Conservation (phyloP, 2,113 vertebrate genomes). For the Oryzias melastigma region DNA sequence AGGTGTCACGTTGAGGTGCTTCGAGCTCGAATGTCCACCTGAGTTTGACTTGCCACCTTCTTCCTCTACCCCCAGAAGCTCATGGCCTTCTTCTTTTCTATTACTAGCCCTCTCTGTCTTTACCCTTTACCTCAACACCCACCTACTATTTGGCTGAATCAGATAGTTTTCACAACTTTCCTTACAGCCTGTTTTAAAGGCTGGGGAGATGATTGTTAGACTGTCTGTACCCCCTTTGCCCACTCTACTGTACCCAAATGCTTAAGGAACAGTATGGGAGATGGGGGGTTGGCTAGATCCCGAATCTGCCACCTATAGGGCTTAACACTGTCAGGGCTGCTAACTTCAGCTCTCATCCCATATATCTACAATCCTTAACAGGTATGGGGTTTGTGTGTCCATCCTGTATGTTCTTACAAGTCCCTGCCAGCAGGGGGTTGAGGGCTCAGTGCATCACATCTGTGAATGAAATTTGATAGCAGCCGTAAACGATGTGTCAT, state of each 20-base stretch:
- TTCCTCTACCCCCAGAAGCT: constrained; percentile 61
- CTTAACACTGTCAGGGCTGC: constrained; percentile 69
- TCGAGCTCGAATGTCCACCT: constrained; percentile 80
- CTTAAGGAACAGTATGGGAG: constrained; percentile 72
- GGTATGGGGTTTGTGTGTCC: constrained; percentile 57
- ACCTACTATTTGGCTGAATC: constrained; percentile 75
- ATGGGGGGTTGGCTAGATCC: constrained; percentile 65
- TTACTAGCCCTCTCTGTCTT: constrained; percentile 62
- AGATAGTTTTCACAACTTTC: constrained; percentile 27
- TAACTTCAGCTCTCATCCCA: constrained; percentile 55
- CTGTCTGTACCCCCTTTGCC: constrained; percentile 70
- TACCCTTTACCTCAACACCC: constrained; percentile 67
- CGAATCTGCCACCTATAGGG: constrained; percentile 69
- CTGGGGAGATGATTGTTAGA: constrained; percentile 61
- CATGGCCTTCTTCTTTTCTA: constrained; percentile 47
- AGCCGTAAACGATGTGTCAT: constrained; percentile 64
- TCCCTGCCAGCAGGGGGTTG: constrained; percentile 65
- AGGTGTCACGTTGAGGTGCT: constrained; percentile 77
- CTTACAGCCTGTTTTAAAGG: constrained; percentile 70
- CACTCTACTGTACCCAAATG: constrained; percentile 62
- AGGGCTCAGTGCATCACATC: constrained; percentile 60
- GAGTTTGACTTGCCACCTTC: constrained; percentile 74
- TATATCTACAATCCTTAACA: constrained; percentile 41
- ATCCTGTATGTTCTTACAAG: constrained; percentile 52
- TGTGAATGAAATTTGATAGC: constrained; percentile 43